Evolutionary conservation across 1,140 invertebrate species (phyloP), one percentile per base, ranked within the genome.

Genomic region (Trichonephila clavata): DNA sequence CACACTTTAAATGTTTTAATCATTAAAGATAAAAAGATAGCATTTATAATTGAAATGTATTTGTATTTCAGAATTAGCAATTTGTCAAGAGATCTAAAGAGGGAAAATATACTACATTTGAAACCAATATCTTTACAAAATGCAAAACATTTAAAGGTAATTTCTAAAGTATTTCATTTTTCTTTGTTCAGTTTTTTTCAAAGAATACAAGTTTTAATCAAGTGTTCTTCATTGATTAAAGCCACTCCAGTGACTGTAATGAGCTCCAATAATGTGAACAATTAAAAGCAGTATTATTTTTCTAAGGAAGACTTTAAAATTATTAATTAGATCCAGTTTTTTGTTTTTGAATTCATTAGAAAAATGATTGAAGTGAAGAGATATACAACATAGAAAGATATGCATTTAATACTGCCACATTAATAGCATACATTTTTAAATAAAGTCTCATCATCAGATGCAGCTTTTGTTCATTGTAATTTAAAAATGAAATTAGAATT

Each of bases 211-310:
- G 65, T 68, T 13, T n/a, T 6, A 5, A 8, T 1, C 8, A 2
- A 3, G 10, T 68, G 50, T 50, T 50, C 50, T 50, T 13, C 50
- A 10, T 50, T 50, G 50, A 5, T 50, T 50, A 50, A 50, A 50
- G 50, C 3, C 50, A 50, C 50, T 50, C 7, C 10, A 50, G 50
- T 50, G 7, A 50, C 65, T 68, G 21, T 68, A 27, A 68, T 24
- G 21, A 68, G 65, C 65, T 27, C 50, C 10, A 24, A 13, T 24
- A 68, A 68, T 27, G 65, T 68, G 65, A 68, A 68, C 65, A 68
- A 68, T 68, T 68, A 68, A 68, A 24, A 68, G 1, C 65, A 68
- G 65, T 68, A 68, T 68, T 68, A 68, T 68, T n/a, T 65, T 24
- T 65, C 24, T 50, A 50, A 65, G 10, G 10, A n/a, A 65, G 24